Percentiles rank a stretch among this genome's conserved stretches.
Evolutionary conservation across 1,140 invertebrate genomes (phyloP).

Genomic region (Aphelinus atriplicis): DNA sequence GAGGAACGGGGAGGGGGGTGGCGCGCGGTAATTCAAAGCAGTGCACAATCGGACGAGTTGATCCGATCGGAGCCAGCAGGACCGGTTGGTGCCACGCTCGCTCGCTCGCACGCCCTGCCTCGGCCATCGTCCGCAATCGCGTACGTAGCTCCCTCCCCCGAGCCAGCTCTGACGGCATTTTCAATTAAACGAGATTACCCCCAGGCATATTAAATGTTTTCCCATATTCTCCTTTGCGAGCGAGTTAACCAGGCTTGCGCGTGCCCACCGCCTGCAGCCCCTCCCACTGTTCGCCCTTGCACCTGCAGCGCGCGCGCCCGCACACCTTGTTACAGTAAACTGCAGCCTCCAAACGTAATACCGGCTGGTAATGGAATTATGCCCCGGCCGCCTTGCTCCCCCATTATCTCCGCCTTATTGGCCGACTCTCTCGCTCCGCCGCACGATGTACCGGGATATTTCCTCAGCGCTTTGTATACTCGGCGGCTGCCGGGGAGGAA

Average conservation of each 20-base stretch:
- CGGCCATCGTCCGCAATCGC: neutral
- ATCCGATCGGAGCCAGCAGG: too few relatives aligned
- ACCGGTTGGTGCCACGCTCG: too few relatives aligned
- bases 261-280: neutral
- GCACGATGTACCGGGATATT: too few relatives aligned
- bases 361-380: neutral
- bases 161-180: slow-evolving; percentile 9
- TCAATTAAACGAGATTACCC: slow-evolving; percentile 35
- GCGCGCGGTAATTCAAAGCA: neutral
- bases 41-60: neutral
- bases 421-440: too few relatives aligned
- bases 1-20: too few relatives aligned
- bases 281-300: neutral
- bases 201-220: slow-evolving; percentile 29
- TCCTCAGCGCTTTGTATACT: too few relatives aligned
- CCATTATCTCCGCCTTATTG: neutral
- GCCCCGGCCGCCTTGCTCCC: neutral
- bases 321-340: neutral
- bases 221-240: slow-evolving; percentile 12
- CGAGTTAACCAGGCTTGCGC: neutral
- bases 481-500: neutral
- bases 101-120: neutral
- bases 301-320: neutral
- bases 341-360: too few relatives aligned
- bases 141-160: neutral